Percentiles rank a stretch among this genome's conserved stretches.
These are phyloP conservation scores for Cephalopachus bancanus DNA, from an alignment of 2,797 vertebrate species.

Conservation along the genomic window DNA sequence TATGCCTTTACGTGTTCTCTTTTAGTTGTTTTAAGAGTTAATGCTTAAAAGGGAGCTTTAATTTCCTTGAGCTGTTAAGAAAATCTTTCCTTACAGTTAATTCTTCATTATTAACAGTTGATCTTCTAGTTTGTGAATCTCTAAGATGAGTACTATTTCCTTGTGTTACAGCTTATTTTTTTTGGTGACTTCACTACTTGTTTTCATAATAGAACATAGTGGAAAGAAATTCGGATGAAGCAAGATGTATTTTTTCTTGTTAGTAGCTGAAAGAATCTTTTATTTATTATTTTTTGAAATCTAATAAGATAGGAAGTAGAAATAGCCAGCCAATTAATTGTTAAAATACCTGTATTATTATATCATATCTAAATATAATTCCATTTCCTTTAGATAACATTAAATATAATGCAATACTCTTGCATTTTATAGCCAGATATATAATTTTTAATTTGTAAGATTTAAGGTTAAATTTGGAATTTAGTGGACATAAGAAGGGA, in stretches of 20 bases:
- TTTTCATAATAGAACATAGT: not conserved
- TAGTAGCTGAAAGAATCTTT: slow-evolving; percentile 55
- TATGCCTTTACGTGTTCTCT: slow-evolving; percentile 86
- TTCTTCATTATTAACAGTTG: not conserved
- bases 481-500: slow-evolving; percentile 10
- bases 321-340: slow-evolving; percentile 2
- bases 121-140: slow-evolving; percentile 56
- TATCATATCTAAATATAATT: slow-evolving; percentile 51
- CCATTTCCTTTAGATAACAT: slow-evolving; percentile 61
- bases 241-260: slow-evolving; percentile 40
- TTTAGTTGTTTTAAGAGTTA: slow-evolving; percentile 26
- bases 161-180: not conserved
- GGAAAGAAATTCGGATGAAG: slow-evolving; percentile 54
- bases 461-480: slow-evolving; percentile 56
- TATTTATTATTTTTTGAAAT: slow-evolving; percentile 36
- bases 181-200: not conserved
- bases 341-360: slow-evolving; percentile 18
- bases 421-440: slow-evolving; percentile 31
- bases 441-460: slow-evolving; percentile 65
- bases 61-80: slow-evolving; percentile 36
- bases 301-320: not conserved
- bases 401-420: slow-evolving; percentile 11
- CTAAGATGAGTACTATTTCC: not conserved
- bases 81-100: not conserved
- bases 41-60: not conserved